phyloP scores from a whole-genome alignment of 2,797 vertebrate genomes.

The Iguana delicatissima region DNA sequence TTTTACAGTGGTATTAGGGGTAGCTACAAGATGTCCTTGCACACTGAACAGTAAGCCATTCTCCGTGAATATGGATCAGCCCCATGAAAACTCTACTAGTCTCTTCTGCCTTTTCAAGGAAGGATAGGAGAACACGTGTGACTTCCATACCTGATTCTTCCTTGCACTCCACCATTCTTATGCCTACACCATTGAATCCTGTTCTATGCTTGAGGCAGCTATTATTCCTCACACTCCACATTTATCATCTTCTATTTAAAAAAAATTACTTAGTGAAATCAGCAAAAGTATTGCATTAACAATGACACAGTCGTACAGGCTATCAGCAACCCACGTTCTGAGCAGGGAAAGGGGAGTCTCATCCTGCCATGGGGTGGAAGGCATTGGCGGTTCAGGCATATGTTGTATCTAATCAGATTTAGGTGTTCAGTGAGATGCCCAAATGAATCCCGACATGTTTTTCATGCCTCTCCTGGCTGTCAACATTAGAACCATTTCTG shows the following conservation, averaged over 20 bases:
- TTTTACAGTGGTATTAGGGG: background rate
- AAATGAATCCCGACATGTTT: background rate
- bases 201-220: background rate
- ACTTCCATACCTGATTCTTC: background rate
- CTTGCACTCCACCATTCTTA: background rate
- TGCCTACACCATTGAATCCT: background rate
- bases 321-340: too few species aligned
- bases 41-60: background rate
- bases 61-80: background rate
- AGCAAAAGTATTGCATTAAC: background rate
- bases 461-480: background rate
- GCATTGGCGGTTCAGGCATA: background rate
- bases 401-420: background rate
- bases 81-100: background rate
- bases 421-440: background rate
- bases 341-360: too few species aligned
- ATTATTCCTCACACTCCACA: background rate
- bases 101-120: background rate
- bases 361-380: too few species aligned
- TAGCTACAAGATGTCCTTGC: background rate
- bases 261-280: background rate
- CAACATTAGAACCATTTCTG: background rate
- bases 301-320: background rate
- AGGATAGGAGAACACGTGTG: background rate
- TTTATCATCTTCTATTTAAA: background rate